Base-by-base conservation (phyloP, 2,888 invertebrate genomes). In the Stenolophus ochropezus region DNA sequence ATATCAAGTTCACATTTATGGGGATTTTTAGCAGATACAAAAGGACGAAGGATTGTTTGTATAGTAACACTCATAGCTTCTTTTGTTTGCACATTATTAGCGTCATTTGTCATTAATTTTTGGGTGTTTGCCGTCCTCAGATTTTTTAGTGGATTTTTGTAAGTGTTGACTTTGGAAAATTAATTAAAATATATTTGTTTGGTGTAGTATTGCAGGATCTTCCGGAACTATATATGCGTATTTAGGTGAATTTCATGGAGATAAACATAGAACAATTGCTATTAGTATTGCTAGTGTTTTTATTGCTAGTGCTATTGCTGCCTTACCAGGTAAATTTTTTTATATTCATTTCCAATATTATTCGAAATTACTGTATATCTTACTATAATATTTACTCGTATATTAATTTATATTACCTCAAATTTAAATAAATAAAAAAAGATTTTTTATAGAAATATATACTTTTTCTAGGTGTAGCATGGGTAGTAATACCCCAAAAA, bases 191-290 rank as follows among this genome's bases (percentile, higher is more conserved):
- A n/a, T n/a, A n/a, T n/a, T n/a, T n/a, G n/a, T n/a, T n/a, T 69
- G 27, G 53, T 84, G 18, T 79, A 90, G 90, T 78, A 88, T 90
- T 82, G 88, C 89, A 1, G 89, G 89, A 4, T 88, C 90, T 3
- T 88, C 89, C 1, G 88, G 89, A 4, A 88, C 89, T 1, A 87
- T 88, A 0, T 90, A 89, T 78, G 90, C 90, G 0, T 90, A 89
- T 83, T 85, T 90, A 73, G 89, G 90, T 0, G 90, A 90, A 84
- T 90, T 90, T 83, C 89, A 88, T 61, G 86, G 85, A 2, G 81
- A 84, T 0, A 87, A 86, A 16, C 86, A 88, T 84, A 85, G 89
- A 4, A 87, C 89, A 0, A 85, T 87, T 3, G 86, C 87, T 1
- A 89, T 89, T 33, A 89, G 89, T 65, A 89, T 88, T 84, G 87